Evolutionary conservation across 1,140 invertebrate genomes (phyloP).

Genomic region (Drosophila pseudoobscura): DNA sequence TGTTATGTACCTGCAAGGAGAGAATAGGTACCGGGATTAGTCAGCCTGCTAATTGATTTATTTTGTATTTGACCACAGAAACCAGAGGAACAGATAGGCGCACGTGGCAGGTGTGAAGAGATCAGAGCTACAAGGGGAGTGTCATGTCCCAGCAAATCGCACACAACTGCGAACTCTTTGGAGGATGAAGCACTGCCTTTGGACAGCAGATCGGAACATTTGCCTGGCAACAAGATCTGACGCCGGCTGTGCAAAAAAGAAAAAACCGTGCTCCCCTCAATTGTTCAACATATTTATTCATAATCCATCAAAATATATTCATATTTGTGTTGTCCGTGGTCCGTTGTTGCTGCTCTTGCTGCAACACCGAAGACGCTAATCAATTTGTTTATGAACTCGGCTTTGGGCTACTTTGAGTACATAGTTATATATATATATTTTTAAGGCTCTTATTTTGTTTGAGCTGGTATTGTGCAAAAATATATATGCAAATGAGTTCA

Average conservation of each 20-base stretch:
- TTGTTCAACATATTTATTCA: conserved; percentile 21
- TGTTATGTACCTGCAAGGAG: conserved; percentile 70
- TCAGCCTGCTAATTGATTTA: conserved; percentile 77
- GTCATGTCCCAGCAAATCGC: conserved; percentile 46
- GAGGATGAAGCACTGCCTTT: conserved; percentile 29
- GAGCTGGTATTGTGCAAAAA: conserved; percentile 37
- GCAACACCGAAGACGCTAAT: conserved; percentile 73
- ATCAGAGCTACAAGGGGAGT: conserved; percentile 28
- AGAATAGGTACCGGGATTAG: conserved; percentile 31
- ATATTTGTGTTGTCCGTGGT: conserved; percentile 17
- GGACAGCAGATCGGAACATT: background rate
- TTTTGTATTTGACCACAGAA: conserved; percentile 66
- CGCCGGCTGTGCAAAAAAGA: background rate
- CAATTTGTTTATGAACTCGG: conserved; percentile 73
- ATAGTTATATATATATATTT: conserved; percentile 18
- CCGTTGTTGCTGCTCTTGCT: conserved; percentile 30
- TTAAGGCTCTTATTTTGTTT: conserved; percentile 37
- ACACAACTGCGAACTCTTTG: conserved; percentile 70
- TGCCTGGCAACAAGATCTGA: conserved; percentile 48
- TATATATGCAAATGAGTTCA: conserved; percentile 49
- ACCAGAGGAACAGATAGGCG: conserved; percentile 11
- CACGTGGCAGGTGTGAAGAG: conserved; percentile 62
- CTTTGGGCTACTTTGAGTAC: conserved; percentile 61
- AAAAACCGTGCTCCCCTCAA: conserved; percentile 9
- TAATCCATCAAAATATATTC: conserved; percentile 34